phyloP scores from a whole-genome alignment of 2,113 vertebrate species.

The Lophius piscatorius region DNA sequence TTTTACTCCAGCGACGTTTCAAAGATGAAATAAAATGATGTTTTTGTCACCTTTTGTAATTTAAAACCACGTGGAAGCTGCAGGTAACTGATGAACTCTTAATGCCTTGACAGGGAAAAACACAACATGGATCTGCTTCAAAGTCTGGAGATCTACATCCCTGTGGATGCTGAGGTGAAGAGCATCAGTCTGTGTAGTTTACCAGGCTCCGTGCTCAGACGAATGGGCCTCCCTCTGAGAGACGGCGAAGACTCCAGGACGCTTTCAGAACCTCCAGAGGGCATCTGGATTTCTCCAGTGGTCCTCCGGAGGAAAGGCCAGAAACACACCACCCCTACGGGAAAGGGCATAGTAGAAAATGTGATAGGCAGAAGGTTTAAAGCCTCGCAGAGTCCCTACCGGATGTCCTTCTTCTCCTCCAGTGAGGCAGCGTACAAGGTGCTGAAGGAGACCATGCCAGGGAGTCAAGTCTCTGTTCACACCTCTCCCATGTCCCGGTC shows the following conservation, averaged over 20 bases:
- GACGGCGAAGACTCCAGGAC: not conserved
- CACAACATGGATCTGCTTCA: constrained; percentile 21
- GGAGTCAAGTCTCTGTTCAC: not conserved
- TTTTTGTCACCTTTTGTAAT: too few relatives aligned
- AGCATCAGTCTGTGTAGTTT: constrained; percentile 40
- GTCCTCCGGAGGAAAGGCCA: constrained; percentile 39
- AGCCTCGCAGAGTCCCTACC: not conserved
- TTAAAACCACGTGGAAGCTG: too few relatives aligned
- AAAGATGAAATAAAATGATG: too few relatives aligned
- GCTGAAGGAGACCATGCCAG: constrained; percentile 23
- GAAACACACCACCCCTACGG: not conserved
- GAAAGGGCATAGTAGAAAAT: not conserved
- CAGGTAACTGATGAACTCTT: not conserved
- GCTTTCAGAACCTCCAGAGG: constrained; percentile 7
- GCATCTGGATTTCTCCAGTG: constrained; percentile 56
- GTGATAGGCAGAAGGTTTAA: not conserved
- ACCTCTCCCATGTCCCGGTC: not conserved
- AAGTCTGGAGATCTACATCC: constrained; percentile 58
- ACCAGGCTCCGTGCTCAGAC: constrained; percentile 23
- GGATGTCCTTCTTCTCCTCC: constrained; percentile 44
- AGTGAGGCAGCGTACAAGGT: constrained; percentile 28
- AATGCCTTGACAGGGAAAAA: constrained; percentile 8
- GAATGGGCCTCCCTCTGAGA: constrained; percentile 23
- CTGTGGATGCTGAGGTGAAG: constrained; percentile 56
- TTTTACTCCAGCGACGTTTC: too few relatives aligned